Percentiles rank a stretch among this genome's conserved stretches.
Conservation (phyloP, 2,888 invertebrate species). For the Tachina grossa region DNA sequence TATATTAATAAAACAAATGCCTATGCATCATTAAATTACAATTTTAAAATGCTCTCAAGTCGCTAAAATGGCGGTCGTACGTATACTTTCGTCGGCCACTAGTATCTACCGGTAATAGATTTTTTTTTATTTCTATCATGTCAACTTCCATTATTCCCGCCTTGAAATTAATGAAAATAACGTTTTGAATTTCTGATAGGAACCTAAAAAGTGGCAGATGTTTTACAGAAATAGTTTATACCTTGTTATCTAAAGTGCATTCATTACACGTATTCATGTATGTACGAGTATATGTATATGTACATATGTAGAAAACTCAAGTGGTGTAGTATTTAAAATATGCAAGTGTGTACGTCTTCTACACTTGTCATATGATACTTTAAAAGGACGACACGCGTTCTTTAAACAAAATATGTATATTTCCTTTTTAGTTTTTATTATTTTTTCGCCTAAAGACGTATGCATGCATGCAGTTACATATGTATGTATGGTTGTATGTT, state of each 20-base stretch:
- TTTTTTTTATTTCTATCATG: slow-evolving; percentile 11
- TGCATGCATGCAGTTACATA: too few species aligned
- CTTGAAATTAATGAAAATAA: neutral
- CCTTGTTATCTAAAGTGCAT: slow-evolving; percentile 32
- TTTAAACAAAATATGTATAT: slow-evolving; percentile 43
- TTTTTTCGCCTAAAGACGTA: slow-evolving; percentile 11
- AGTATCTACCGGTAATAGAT: neutral
- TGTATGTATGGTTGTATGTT: neutral
- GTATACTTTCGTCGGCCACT: neutral
- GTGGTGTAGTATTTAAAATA: slow-evolving; percentile 35
- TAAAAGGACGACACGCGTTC: slow-evolving; percentile 66
- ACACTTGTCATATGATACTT: slow-evolving; percentile 68
- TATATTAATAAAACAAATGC: too few species aligned
- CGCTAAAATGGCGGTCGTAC: too few species aligned
- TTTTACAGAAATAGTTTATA: slow-evolving; percentile 43
- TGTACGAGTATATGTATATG: too few species aligned
- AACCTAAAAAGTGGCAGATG: slow-evolving; percentile 48
- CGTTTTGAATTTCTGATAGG: neutral
- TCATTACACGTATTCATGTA: slow-evolving; percentile 5
- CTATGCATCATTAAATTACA: too few species aligned
- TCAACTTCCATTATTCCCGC: neutral
- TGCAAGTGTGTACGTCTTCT: slow-evolving; percentile 28
- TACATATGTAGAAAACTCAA: slow-evolving; percentile 5
- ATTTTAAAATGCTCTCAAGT: too few species aligned
- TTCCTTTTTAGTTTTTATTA: slow-evolving; percentile 58